phyloP scores from a whole-genome alignment of 1,140 invertebrate genomes.

The Uloborus diversus region DNA sequence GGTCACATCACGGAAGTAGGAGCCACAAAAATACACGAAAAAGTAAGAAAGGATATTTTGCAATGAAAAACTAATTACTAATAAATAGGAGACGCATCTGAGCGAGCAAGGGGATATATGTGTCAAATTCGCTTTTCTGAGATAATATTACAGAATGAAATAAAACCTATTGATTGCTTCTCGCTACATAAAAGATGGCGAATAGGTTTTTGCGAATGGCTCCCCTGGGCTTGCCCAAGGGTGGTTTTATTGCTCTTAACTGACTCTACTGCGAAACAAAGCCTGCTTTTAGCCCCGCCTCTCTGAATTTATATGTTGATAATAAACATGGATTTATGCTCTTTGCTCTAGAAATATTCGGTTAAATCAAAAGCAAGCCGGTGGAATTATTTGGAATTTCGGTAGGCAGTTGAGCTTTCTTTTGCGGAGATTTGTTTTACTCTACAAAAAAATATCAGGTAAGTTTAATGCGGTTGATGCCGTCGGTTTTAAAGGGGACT shows the following conservation, averaged over 20 bases:
- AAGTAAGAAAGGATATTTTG: not conserved
- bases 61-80: conserved; percentile 38
- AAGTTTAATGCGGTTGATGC: conserved; percentile 26
- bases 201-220: conserved; percentile 53
- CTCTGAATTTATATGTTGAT: conserved; percentile 54
- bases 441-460: not conserved
- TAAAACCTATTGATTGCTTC: conserved; percentile 56
- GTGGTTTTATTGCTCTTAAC: conserved; percentile 54
- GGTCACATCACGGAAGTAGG: no score
- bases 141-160: conserved; percentile 54
- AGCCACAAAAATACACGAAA: no score
- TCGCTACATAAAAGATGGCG: conserved; percentile 55
- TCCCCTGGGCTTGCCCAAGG: conserved; percentile 37
- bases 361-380: conserved; percentile 53
- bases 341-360: conserved; percentile 47
- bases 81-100: conserved; percentile 27
- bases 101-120: conserved; percentile 27
- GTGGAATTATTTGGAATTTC: conserved; percentile 43
- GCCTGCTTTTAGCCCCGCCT: conserved; percentile 24
- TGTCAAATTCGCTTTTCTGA: conserved; percentile 28
- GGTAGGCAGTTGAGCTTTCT: not conserved
- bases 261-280: conserved; percentile 39
- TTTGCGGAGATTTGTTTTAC: conserved; percentile 16
- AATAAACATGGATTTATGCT: conserved; percentile 56
- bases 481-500: not conserved